Evolutionary conservation across 2,797 vertebrate species (phyloP).

Genomic region (Philypnodon macrostomus): DNA sequence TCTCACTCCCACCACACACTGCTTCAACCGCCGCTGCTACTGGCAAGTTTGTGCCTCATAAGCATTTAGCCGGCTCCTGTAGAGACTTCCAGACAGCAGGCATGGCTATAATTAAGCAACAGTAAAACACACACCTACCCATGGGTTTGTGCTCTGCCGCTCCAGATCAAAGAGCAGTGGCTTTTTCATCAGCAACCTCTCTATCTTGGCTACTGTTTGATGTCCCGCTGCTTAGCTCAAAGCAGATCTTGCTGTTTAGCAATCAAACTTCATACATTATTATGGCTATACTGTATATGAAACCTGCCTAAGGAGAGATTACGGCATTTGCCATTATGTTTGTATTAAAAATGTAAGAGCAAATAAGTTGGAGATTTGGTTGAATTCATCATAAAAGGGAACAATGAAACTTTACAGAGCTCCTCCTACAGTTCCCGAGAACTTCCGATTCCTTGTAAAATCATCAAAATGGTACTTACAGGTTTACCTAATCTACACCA

Average conservation of each 20-base stretch:
- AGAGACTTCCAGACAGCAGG: constrained; percentile 71
- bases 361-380: too few species aligned
- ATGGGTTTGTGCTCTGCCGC: constrained; percentile 45
- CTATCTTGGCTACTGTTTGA: constrained; percentile 48
- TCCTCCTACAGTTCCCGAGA: too few species aligned
- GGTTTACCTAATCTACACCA: too few species aligned
- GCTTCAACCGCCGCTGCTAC: constrained; percentile 3
- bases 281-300: too few species aligned
- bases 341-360: too few species aligned
- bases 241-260: neutral
- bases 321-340: neutral
- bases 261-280: neutral
- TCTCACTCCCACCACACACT: constrained; percentile 9
- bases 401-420: too few species aligned
- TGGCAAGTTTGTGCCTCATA: constrained; percentile 61
- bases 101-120: constrained; percentile 74
- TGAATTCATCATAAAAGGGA: too few species aligned
- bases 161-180: constrained; percentile 70
- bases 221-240: constrained; percentile 18
- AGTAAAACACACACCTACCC: constrained; percentile 74
- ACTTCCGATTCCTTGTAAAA: too few species aligned
- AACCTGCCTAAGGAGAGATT: neutral
- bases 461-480: too few species aligned
- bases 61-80: constrained; percentile 52
- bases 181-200: constrained; percentile 53